Base-by-base conservation (phyloP, 2,888 invertebrate species). In the Hemistola chrysoprasaria region DNA sequence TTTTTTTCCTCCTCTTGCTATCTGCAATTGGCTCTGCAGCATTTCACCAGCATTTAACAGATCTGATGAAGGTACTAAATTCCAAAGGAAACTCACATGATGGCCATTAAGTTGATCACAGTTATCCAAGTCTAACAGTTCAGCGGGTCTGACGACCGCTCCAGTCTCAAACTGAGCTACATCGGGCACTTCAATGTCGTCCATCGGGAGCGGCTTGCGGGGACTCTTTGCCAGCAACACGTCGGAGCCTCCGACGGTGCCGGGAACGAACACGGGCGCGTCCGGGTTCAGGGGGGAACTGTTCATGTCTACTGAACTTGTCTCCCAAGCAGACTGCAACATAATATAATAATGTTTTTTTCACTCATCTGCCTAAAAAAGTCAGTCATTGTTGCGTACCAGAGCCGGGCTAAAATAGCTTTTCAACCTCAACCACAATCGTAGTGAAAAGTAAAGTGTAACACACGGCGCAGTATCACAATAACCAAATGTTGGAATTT, bases 251-350 rank as follows among this genome's bases (percentile, higher is more conserved):
- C 84, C 79, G 11, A 84, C 82, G 1, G 84, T 74, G 23, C 92
- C 91, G 3, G 95, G 95, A 42, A 96, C 91, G 77, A 96, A 96
- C 81, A 95, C 95, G n/a, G 94, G 93, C 8, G 96, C 96, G 63
- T 96, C 93, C 0, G 96, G 96, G 86, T 96, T 96, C 55, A 96
- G 78, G 44, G 93, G 94, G 26, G 94, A 95, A 38, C 94, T 95
- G 84, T 93, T 93, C 83, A 93, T 92, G 66, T 92, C 92, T 61
- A 90, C 85, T 42, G 87, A 87, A 68, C 86, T 86, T 50, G 70
- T 85, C 60, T 88, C 88, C 78, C 83, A 87, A 52, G 84, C 84
- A 44, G 87, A 87, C 87, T 88, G 79, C 7, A 83, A 83, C n/a
- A n/a, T n/a, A n/a, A n/a, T n/a, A n/a, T n/a, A n/a, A n/a, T n/a